These are phyloP conservation scores for Narcine bancroftii DNA, from an alignment of 2,113 vertebrate genomes.

Conservation along the genomic window DNA sequence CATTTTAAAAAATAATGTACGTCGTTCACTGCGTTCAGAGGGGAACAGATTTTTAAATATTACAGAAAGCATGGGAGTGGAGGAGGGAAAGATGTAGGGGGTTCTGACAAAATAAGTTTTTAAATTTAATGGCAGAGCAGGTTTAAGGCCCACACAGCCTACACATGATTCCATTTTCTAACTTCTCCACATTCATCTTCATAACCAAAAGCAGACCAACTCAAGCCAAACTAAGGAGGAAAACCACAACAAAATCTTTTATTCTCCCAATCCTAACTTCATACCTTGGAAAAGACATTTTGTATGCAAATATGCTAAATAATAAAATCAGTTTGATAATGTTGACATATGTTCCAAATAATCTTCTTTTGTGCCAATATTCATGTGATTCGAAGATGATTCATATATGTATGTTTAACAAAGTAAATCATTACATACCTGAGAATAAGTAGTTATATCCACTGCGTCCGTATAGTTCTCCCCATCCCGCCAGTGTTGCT, in stretches of 20 bases:
- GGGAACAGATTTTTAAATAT: no score
- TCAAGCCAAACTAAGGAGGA: not conserved
- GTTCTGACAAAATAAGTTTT: no score
- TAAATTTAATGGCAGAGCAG: no score
- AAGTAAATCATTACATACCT: constrained; percentile 57
- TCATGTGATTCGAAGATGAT: no score
- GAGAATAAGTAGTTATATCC: constrained; percentile 98
- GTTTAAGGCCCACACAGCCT: not conserved
- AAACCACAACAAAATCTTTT: not conserved
- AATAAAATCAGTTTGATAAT: not conserved
- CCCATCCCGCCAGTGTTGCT: constrained; percentile 92
- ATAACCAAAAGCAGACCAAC: not conserved
- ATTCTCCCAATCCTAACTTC: not conserved
- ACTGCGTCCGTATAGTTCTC: constrained; percentile 90
- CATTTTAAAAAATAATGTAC: not conserved
- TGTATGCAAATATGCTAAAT: no score
- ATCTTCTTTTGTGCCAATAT: no score
- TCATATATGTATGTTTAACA: not conserved
- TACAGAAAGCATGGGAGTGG: no score
- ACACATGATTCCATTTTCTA: not conserved
- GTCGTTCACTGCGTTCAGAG: not conserved
- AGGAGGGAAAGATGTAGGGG: no score
- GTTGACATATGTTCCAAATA: not conserved
- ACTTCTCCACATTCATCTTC: no score
- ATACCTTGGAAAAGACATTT: not conserved